These are phyloP conservation scores for Nephila pilipes DNA, from an alignment of 1,140 invertebrate species.

Conservation along the genomic window DNA sequence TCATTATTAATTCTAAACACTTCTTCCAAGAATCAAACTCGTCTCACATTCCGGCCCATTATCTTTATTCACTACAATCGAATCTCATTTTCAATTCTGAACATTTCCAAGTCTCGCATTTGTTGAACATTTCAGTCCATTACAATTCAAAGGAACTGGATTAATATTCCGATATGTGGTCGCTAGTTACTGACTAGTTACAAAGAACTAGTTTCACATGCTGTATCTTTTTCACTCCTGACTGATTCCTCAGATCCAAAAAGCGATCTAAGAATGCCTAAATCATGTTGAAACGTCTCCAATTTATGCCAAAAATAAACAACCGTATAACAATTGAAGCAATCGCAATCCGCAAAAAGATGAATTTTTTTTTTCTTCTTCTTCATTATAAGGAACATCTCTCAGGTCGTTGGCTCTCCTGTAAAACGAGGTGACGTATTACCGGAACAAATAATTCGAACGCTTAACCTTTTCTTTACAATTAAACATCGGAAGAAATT, in stretches of 20 bases:
- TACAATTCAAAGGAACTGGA: too few species aligned
- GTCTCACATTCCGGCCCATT: too few species aligned
- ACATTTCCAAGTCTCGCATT: too few species aligned
- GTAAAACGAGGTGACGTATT: slow-evolving; percentile 64
- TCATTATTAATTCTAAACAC: too few species aligned
- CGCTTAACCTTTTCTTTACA: slow-evolving; percentile 71
- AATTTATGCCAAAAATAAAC: slow-evolving; percentile 42
- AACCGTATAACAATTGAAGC: slow-evolving; percentile 1
- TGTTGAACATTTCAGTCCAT: too few species aligned
- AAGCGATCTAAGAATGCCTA: background rate
- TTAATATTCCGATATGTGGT: background rate
- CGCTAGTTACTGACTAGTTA: background rate
- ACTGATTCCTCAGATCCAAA: background rate
- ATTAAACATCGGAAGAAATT: slow-evolving; percentile 73
- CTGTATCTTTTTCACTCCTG: background rate
- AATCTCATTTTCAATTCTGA: too few species aligned
- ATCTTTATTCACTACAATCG: too few species aligned
- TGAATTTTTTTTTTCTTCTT: background rate
- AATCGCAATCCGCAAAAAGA: slow-evolving; percentile 30
- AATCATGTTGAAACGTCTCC: slow-evolving; percentile 17
- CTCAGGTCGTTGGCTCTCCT: slow-evolving; percentile 65
- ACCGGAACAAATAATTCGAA: slow-evolving; percentile 69
- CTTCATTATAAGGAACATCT: slow-evolving; percentile 7
- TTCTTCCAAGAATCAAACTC: too few species aligned
- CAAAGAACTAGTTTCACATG: background rate